Conservation (phyloP, 2,888 invertebrate genomes). For the Diaphora mendica region DNA sequence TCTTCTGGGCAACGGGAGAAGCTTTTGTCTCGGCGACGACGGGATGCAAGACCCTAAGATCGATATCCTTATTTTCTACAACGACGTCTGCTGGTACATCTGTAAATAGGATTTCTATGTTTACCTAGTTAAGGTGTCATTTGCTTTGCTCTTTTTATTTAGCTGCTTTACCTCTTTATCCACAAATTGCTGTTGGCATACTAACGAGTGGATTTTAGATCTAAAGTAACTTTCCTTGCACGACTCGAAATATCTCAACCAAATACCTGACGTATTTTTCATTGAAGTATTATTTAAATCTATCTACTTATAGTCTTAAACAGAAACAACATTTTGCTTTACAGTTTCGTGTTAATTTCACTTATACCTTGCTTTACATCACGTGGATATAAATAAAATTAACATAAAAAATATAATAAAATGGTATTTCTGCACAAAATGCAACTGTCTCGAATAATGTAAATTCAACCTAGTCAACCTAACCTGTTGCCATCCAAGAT, state of each 20-base stretch:
- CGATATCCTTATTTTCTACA: constrained; percentile 86
- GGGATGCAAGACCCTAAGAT: constrained; percentile 84
- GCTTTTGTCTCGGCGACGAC: constrained; percentile 63
- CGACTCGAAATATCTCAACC: not conserved
- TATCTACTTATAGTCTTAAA: not conserved
- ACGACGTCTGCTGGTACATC: constrained; percentile 72
- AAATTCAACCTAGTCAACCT: not conserved
- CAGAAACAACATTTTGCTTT: not conserved
- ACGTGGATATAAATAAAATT: not conserved
- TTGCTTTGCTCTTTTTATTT: constrained; percentile 29
- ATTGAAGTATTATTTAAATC: not conserved
- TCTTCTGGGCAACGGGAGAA: constrained; percentile 85
- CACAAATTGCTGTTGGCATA: constrained; percentile 3
- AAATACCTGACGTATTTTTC: not conserved
- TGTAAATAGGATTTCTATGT: constrained; percentile 75
- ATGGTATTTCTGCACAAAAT: not conserved
- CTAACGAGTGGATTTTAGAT: constrained; percentile 9
- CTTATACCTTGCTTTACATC: not conserved
- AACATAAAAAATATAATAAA: not conserved
- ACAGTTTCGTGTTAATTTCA: not conserved
- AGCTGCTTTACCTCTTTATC: constrained; percentile 27
- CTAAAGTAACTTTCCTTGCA: not conserved
- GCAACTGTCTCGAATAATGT: not conserved
- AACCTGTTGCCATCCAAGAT: not conserved
- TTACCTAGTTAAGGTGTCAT: constrained; percentile 65